Percentiles rank a stretch among this genome's conserved stretches.
These are phyloP conservation scores for Phoxinus phoxinus DNA, from an alignment of 2,113 vertebrate species.

Conservation along the genomic window DNA sequence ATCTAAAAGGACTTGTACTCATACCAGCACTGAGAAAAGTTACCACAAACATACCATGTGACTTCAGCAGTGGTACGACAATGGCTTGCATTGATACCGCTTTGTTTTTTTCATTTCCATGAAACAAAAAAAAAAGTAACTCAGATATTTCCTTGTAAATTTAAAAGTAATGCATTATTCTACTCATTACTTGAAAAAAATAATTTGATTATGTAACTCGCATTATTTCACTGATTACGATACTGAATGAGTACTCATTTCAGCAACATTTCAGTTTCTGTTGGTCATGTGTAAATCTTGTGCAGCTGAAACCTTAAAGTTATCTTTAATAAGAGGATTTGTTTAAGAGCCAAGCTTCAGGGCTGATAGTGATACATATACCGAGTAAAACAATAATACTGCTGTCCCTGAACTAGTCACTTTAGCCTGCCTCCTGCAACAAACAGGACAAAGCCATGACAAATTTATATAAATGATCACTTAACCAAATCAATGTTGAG, in stretches of 20 bases:
- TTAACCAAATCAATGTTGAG: conserved; percentile 69
- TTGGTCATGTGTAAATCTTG: neutral
- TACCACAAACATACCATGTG: no score
- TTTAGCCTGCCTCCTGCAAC: conserved; percentile 43
- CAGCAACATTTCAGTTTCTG: neutral
- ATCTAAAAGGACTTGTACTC: no score
- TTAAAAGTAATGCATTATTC: no score
- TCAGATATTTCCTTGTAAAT: no score
- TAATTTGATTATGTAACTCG: no score
- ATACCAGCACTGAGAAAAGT: no score
- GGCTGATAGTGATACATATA: conserved; percentile 9
- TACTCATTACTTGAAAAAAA: no score
- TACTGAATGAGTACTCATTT: neutral
- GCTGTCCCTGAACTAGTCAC: neutral
- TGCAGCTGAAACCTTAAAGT: neutral
- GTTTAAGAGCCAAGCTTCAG: conserved; percentile 9
- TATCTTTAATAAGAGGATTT: neutral
- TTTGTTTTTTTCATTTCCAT: no score
- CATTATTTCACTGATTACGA: neutral
- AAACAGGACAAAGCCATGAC: conserved; percentile 68
- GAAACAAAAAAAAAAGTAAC: no score
- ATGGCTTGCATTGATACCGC: no score
- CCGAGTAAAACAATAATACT: neutral
- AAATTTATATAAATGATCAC: conserved; percentile 73
- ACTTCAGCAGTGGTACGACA: no score